Conservation (phyloP, 2,888 invertebrate genomes). For the Zhuqinia jingwanae region DNA sequence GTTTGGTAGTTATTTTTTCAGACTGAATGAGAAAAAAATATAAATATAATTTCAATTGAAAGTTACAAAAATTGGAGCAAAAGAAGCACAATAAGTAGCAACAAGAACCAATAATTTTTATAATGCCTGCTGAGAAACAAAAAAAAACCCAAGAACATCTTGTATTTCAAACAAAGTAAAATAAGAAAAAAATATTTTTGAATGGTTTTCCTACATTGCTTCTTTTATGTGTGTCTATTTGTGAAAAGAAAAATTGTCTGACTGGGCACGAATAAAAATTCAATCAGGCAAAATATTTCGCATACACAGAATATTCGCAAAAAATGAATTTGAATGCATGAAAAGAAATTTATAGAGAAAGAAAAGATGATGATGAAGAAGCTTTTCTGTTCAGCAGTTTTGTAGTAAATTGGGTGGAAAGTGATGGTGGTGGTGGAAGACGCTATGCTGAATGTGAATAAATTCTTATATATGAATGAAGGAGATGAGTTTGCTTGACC, state of each 20-base stretch:
- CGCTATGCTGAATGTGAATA: background rate
- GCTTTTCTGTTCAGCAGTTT: background rate
- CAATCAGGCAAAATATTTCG: slow-evolving; percentile 12
- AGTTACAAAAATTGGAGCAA: slow-evolving; percentile 11
- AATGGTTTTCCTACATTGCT: background rate
- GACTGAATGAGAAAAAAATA: background rate
- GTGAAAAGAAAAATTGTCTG: background rate
- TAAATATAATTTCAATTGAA: slow-evolving; percentile 2
- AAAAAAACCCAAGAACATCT: too few relatives aligned
- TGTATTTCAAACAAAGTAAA: too few relatives aligned
- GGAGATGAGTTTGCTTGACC: background rate
- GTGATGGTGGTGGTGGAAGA: background rate
- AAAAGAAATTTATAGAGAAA: background rate
- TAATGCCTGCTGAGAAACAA: background rate
- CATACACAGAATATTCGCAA: slow-evolving; percentile 12
- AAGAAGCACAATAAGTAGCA: background rate
- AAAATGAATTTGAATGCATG: background rate
- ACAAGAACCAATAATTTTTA: slow-evolving; percentile 33
- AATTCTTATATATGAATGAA: too few relatives aligned
- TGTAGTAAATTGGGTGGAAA: background rate
- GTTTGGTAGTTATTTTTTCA: background rate
- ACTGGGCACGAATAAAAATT: background rate
- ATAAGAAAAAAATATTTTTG: background rate
- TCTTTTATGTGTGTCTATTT: background rate
- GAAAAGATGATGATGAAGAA: background rate